phyloP scores from a whole-genome alignment of 2,888 invertebrate species.

The Caenorhabditis sp. region DNA sequence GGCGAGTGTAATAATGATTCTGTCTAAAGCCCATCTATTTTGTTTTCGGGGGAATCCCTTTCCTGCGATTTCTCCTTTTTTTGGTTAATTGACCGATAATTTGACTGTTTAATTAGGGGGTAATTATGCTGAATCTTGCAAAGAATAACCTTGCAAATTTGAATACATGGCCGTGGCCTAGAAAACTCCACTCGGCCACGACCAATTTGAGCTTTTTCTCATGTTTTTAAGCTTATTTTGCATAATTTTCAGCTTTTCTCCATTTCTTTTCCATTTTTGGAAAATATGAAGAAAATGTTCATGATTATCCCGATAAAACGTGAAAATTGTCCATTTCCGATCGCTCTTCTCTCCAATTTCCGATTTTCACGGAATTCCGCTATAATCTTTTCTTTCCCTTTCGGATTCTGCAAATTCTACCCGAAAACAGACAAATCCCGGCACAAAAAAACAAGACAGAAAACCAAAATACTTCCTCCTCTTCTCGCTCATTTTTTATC shows the following conservation, averaged over 20 bases:
- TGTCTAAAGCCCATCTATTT: no score
- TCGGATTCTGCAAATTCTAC: not conserved
- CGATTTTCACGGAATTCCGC: not conserved
- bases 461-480: not conserved
- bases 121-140: not conserved
- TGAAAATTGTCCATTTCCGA: no score
- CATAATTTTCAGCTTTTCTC: not conserved
- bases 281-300: no score
- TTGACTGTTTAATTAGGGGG: no score
- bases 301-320: no score
- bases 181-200: not conserved
- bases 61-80: no score
- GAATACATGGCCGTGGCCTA: not conserved
- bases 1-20: not conserved
- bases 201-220: not conserved
- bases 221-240: not conserved
- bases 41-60: no score
- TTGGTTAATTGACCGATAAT: no score
- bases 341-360: no score
- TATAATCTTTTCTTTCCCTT: not conserved
- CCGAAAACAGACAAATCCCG: no score
- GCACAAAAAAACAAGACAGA: conserved; percentile 1
- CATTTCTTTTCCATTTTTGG: no score
- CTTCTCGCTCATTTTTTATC: not conserved
- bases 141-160: not conserved